A percentile compares a stretch with the other conserved stretches of the same genome.
Conservation (phyloP, 1,140 invertebrate genomes). For the Ips nitidus region DNA sequence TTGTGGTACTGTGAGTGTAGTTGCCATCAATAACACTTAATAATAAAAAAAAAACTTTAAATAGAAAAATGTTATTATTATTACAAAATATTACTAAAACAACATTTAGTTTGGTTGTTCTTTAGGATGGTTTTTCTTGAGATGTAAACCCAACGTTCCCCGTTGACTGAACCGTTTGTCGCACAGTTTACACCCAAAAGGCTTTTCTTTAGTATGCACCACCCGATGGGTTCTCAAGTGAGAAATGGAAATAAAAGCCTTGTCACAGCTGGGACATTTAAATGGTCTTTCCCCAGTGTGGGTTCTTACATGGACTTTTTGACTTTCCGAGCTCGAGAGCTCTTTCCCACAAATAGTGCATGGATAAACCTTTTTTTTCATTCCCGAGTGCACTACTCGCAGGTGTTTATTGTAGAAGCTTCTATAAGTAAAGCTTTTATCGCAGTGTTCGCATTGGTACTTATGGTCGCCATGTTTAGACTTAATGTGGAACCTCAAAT, state of each 20-base stretch:
- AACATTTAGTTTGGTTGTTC: background rate
- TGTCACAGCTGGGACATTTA: slow-evolving; percentile 41
- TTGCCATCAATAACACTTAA: background rate
- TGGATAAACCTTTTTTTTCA: slow-evolving; percentile 6
- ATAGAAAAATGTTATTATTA: background rate
- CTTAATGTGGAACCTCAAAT: slow-evolving; percentile 4
- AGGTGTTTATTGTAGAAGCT: slow-evolving; percentile 31
- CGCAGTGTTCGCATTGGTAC: slow-evolving; percentile 53
- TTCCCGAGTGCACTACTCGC: slow-evolving; percentile 44
- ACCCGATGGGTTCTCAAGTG: slow-evolving; percentile 40
- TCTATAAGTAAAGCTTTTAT: slow-evolving; percentile 55
- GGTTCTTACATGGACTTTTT: slow-evolving; percentile 40
- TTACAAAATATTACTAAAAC: background rate
- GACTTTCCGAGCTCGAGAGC: background rate
- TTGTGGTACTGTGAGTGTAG: background rate
- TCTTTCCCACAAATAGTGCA: slow-evolving; percentile 14
- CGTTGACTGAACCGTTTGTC: slow-evolving; percentile 42
- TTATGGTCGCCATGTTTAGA: slow-evolving; percentile 18
- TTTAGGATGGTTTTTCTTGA: slow-evolving; percentile 42
- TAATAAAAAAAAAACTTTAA: background rate
- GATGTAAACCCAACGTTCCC: slow-evolving; percentile 41
- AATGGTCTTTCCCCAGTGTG: slow-evolving; percentile 56
- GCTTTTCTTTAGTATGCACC: slow-evolving; percentile 38
- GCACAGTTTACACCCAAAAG: slow-evolving; percentile 50
- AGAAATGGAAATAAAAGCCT: slow-evolving; percentile 41